Base-by-base conservation (phyloP, 2,888 invertebrate species). In the Drepana falcataria region DNA sequence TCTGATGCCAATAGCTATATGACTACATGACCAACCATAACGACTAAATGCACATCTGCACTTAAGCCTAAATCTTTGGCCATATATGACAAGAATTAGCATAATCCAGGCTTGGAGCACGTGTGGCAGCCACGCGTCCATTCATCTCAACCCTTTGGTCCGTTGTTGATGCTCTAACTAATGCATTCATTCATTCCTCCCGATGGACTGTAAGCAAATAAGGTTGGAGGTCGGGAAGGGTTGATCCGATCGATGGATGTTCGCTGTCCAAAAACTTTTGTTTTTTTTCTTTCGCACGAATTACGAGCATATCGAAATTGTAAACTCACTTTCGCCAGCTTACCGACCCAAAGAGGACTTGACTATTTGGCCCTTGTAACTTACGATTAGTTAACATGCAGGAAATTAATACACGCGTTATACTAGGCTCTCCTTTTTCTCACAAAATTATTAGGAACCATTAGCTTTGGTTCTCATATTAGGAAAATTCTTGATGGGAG, bases 51-150 rank as follows among this genome's bases (percentile, higher is more conserved):
- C 51, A 40, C 34, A 51, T 40, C 21, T 40, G 40, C 51, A 40
- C 51, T 48, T 54, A 62, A 58, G 65, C 56, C 63, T 58, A 58
- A 61, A 53, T 63, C 63, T 57, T 65, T 67, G 65, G 69, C 66
- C 70, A 59, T 69, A 55, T 51, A 63, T 64, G 65, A 66, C 63
- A 71, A 55, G 64, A 66, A 81, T 82, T 81, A 74, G 75, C 81
- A 81, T 81, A 81, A 81, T 81, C 77, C 71, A 48, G 59, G 61
- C 56, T 66, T 59, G 64, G 68, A 60, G 65, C 81, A 78, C 79
- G 80, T 78, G 81, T 69, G 61, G 44, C 59, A 60, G 73, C 63
- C 81, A 79, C 81, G 79, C 79, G 79, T 64, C 71, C 75, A 71
- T 73, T 73, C 69, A 71, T 64, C 66, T 55, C 72, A 76, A 78